These are phyloP conservation scores for Eristalinus sepulchralis DNA, from an alignment of 2,888 invertebrate species.

Conservation along the genomic window DNA sequence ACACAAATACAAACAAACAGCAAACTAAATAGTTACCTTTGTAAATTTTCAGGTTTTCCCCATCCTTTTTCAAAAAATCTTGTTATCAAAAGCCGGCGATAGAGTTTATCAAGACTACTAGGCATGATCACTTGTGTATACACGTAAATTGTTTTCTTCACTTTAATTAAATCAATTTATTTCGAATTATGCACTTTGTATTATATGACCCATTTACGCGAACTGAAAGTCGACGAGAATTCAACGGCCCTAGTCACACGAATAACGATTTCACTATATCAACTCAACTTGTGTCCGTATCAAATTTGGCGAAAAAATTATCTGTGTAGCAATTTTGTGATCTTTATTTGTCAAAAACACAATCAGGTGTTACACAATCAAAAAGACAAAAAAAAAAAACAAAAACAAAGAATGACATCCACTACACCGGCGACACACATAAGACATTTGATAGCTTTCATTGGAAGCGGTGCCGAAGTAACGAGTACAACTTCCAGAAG, in stretches of 20 bases:
- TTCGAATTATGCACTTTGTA: neutral
- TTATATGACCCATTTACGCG: neutral
- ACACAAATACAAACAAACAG: neutral
- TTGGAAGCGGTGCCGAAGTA: neutral
- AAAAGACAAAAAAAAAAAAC: neutral
- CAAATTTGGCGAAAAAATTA: neutral
- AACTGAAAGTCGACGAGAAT: neutral
- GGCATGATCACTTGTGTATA: conserved; percentile 80
- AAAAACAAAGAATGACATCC: neutral
- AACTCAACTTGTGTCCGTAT: neutral
- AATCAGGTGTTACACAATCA: neutral
- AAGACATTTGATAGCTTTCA: neutral
- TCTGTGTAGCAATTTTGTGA: neutral
- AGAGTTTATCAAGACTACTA: conserved; percentile 88
- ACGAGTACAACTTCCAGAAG: neutral
- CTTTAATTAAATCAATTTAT: neutral
- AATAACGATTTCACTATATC: neutral
- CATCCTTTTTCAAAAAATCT: conserved; percentile 98
- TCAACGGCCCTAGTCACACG: neutral
- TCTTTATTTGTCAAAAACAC: neutral
- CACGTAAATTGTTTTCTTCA: neutral
- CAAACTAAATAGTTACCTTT: conserved; percentile 83
- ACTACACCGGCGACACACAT: neutral
- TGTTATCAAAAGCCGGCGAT: conserved; percentile 92
- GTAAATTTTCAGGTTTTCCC: conserved; percentile 95